Percentiles rank a stretch among this genome's conserved stretches.
Evolutionary conservation across 1,140 invertebrate genomes (phyloP).

Genomic region (Hetaerina americana): DNA sequence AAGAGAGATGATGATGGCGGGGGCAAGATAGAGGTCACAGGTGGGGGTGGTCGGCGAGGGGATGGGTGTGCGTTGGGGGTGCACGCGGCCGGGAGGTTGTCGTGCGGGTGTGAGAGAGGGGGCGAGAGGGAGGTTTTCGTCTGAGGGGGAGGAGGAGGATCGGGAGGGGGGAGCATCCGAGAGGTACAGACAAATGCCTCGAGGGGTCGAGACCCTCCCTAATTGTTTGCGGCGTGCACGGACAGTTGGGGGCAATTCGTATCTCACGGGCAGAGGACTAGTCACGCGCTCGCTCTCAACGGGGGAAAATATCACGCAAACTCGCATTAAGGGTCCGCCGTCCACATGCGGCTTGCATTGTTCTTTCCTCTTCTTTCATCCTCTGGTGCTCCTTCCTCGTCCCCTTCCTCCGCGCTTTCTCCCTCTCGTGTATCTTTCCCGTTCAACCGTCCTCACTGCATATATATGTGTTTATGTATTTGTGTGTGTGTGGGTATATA

Average conservation of each 20-base stretch:
- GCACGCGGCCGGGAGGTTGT: no score
- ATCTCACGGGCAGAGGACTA: not conserved
- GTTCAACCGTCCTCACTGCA: not conserved
- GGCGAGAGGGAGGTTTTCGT: no score
- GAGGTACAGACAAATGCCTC: not conserved
- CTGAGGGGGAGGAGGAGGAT: not conserved
- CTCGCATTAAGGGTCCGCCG: not conserved
- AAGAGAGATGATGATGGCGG: not conserved
- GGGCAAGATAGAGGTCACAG: not conserved
- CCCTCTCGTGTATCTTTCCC: not conserved
- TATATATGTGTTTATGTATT: no score
- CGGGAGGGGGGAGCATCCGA: not conserved
- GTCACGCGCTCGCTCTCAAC: not conserved
- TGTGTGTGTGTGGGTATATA: no score
- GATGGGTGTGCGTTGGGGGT: not conserved
- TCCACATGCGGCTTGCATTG: not conserved
- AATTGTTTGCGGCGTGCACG: not conserved
- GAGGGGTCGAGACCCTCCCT: not conserved
- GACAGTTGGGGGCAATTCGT: not conserved
- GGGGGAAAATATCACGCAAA: not conserved
- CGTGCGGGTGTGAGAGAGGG: no score
- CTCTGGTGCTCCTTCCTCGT: not conserved
- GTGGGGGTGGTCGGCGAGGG: not conserved
- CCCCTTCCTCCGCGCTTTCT: not conserved
- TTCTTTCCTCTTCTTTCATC: not conserved